These are phyloP conservation scores for Chionoecetes opilio DNA, from an alignment of 1,140 invertebrate genomes.

Conservation along the genomic window DNA sequence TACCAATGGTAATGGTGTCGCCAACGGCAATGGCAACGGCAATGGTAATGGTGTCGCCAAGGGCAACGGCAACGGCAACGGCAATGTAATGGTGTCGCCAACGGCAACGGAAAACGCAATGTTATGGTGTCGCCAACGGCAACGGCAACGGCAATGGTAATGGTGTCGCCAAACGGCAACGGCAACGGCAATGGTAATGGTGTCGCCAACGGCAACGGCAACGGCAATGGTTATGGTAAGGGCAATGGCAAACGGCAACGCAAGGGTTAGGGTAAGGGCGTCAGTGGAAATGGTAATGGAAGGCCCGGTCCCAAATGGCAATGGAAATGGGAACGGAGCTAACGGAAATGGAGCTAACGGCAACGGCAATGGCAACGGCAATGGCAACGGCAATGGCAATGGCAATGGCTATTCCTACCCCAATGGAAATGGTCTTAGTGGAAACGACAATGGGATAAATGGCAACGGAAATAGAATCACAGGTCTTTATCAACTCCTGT, in stretches of 20 bases:
- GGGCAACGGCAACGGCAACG: neutral
- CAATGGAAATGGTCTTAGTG: constrained; percentile 25
- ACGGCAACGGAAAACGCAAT: neutral
- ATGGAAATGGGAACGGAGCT: neutral
- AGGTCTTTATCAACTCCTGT: constrained; percentile 16
- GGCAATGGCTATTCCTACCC: neutral
- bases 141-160: neutral
- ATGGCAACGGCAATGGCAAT: constrained; percentile 1
- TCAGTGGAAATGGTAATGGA: neutral
- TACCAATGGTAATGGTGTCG: neutral
- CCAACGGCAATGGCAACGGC: neutral
- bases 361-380: neutral
- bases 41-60: neutral
- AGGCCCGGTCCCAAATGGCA: too few relatives aligned
- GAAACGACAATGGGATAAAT: constrained; percentile 28
- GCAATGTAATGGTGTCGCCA: neutral
- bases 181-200: constrained; percentile 37
- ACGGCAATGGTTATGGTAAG: neutral
- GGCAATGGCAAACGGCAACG: neutral
- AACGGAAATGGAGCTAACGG: neutral
- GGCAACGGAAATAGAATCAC: constrained; percentile 44
- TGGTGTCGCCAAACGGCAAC: neutral
- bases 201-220: neutral
- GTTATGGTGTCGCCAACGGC: neutral
- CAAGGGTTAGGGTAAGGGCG: constrained; percentile 14